These are phyloP conservation scores for Cerastoderma edule DNA, from an alignment of 2,888 invertebrate species.

Conservation along the genomic window DNA sequence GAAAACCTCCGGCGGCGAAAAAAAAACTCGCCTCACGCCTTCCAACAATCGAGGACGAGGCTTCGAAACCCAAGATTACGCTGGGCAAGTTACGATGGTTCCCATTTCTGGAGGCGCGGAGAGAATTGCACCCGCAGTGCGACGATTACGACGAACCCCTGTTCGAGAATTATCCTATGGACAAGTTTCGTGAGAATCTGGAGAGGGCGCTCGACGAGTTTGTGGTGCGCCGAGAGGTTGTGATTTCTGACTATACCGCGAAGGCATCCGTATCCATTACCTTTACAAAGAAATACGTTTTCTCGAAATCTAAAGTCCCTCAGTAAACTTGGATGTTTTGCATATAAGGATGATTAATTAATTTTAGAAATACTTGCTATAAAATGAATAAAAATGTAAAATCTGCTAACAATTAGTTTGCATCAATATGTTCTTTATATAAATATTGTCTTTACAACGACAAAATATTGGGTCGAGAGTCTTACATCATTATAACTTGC, in stretches of 20 bases:
- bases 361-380: too few species aligned
- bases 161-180: slow-evolving; percentile 53
- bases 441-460: too few species aligned
- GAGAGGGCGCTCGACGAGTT: slow-evolving; percentile 63
- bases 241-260: slow-evolving; percentile 58
- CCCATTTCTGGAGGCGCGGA: slow-evolving; percentile 36
- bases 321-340: too few species aligned
- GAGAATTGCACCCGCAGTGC: not conserved
- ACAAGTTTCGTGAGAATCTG: slow-evolving; percentile 51
- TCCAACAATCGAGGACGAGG: slow-evolving; percentile 9
- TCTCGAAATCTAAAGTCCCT: too few species aligned
- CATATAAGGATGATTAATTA: too few species aligned
- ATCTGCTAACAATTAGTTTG: too few species aligned
- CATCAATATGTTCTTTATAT: too few species aligned
- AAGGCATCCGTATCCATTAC: slow-evolving; percentile 61
- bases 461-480: too few species aligned
- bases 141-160: slow-evolving; percentile 6
- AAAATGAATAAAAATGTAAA: too few species aligned
- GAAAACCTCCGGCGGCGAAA: not conserved
- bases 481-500: too few species aligned
- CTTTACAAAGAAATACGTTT: slow-evolving; percentile 64
- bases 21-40: not conserved
- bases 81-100: slow-evolving; percentile 50
- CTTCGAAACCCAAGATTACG: not conserved
- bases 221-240: slow-evolving; percentile 66